These are phyloP conservation scores for Darevskia nairensis DNA, from an alignment of 2,797 vertebrate species.

Conservation along the genomic window DNA sequence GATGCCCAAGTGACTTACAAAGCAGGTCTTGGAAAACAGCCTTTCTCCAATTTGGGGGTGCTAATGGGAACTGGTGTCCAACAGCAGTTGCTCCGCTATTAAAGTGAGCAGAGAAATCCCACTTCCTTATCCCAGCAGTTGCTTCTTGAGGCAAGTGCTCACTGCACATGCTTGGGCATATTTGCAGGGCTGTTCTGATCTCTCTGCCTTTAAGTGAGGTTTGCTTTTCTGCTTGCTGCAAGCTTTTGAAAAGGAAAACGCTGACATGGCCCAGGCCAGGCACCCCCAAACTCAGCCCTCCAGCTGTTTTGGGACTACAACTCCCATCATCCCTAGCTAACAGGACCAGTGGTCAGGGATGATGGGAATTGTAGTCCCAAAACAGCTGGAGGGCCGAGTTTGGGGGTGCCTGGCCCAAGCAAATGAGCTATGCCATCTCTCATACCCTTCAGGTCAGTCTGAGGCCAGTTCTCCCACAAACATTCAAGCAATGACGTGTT, in stretches of 20 bases:
- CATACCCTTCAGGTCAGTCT: not conserved
- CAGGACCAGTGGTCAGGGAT: no score
- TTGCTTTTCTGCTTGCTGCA: not conserved
- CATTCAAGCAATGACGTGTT: not conserved
- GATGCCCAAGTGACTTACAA: no score
- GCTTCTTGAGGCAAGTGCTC: not conserved
- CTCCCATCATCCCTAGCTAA: no score
- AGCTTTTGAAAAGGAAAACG: not conserved
- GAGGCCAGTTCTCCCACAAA: not conserved
- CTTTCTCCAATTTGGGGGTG: no score
- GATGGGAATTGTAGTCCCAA: no score
- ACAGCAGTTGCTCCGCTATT: no score
- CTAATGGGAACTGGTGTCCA: no score
- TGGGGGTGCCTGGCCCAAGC: rapidly evolving
- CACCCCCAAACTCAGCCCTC: no score
- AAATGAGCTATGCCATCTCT: not conserved
- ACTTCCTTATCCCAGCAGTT: not conserved
- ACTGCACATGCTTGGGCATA: not conserved
- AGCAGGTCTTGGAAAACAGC: no score
- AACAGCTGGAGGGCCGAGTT: no score
- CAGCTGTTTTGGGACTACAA: no score
- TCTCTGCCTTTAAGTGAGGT: not conserved
- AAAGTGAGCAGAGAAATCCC: not conserved
- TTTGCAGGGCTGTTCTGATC: not conserved
- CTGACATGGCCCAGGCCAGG: no score